phyloP scores from a whole-genome alignment of 2,797 vertebrate species.

The Melanotaenia nigrans region DNA sequence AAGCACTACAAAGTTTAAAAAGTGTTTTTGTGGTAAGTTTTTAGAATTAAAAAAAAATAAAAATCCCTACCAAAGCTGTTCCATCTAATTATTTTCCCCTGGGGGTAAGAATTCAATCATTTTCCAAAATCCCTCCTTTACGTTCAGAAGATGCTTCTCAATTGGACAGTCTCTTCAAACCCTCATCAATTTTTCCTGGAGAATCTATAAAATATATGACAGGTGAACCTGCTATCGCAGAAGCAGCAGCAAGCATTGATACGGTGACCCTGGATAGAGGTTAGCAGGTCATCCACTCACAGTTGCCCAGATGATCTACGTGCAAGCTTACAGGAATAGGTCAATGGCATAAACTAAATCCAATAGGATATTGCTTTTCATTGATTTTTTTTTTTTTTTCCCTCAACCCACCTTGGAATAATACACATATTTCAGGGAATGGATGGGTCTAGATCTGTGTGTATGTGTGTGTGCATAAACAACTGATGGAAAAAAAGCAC shows the following conservation, averaged over 20 bases:
- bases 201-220: slow-evolving; percentile 16
- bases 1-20: neutral
- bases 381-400: slow-evolving; percentile 69
- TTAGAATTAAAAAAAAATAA: neutral
- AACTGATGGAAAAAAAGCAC: slow-evolving; percentile 62
- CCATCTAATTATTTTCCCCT: neutral
- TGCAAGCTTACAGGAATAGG: slow-evolving; percentile 58
- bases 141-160: neutral
- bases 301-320: slow-evolving; percentile 66
- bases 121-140: neutral
- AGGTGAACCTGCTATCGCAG: slow-evolving; percentile 31
- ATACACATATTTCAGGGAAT: slow-evolving; percentile 67
- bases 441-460: slow-evolving; percentile 9
- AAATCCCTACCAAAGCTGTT: neutral
- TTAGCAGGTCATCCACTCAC: slow-evolving; percentile 65
- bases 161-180: slow-evolving; percentile 11
- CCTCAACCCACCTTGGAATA: slow-evolving; percentile 68
- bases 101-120: neutral
- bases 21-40: no score
- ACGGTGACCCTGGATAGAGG: slow-evolving; percentile 66
- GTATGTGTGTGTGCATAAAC: slow-evolving; percentile 56
- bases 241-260: slow-evolving; percentile 31
- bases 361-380: slow-evolving; percentile 82
- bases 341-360: slow-evolving; percentile 80
- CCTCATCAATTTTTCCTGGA: slow-evolving; percentile 4